Evolutionary conservation across 2,888 invertebrate species (phyloP).

Genomic region (Pomacea canaliculata): DNA sequence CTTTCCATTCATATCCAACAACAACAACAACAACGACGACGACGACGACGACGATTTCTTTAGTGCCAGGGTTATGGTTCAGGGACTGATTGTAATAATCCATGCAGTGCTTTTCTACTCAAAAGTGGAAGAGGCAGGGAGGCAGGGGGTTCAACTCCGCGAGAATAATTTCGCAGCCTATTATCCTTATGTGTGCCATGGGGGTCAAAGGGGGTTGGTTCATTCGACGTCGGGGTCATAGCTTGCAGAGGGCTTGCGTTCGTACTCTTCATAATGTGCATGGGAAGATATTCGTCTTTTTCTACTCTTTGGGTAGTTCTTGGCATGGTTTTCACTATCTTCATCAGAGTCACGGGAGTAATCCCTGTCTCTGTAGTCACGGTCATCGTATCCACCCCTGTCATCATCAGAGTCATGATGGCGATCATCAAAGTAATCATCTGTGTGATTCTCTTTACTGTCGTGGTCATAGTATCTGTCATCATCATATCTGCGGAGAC

Average conservation of each 20-base stretch:
- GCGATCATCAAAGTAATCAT: conserved; percentile 37
- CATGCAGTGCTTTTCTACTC: not conserved
- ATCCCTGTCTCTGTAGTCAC: conserved; percentile 29
- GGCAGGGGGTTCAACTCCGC: not conserved
- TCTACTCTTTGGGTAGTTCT: conserved; percentile 18
- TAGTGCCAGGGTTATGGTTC: no score
- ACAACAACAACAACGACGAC: no score
- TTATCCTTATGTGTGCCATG: conserved; percentile 42
- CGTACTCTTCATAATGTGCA: conserved; percentile 26
- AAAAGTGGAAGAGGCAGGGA: conserved; percentile 8
- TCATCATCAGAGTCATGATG: conserved; percentile 18
- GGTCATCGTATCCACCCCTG: conserved; percentile 20
- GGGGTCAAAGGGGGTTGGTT: conserved; percentile 52
- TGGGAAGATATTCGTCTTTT: conserved; percentile 6
- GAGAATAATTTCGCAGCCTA: not conserved
- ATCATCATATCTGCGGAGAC: conserved; percentile 24
- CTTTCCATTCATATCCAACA: no score
- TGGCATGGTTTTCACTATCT: conserved; percentile 4
- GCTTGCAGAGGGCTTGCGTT: conserved; percentile 28
- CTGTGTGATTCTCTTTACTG: not conserved
- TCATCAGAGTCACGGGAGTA: conserved; percentile 20
- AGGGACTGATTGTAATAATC: no score
- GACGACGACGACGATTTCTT: no score
- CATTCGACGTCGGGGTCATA: conserved; percentile 36
- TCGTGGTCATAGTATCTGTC: conserved; percentile 18